A percentile compares a stretch with the other conserved stretches of the same genome.
These are phyloP conservation scores for Haliclona indistincta DNA, from an alignment of 37 sponge, comb jelly and placozoan species.

Conservation along the genomic window DNA sequence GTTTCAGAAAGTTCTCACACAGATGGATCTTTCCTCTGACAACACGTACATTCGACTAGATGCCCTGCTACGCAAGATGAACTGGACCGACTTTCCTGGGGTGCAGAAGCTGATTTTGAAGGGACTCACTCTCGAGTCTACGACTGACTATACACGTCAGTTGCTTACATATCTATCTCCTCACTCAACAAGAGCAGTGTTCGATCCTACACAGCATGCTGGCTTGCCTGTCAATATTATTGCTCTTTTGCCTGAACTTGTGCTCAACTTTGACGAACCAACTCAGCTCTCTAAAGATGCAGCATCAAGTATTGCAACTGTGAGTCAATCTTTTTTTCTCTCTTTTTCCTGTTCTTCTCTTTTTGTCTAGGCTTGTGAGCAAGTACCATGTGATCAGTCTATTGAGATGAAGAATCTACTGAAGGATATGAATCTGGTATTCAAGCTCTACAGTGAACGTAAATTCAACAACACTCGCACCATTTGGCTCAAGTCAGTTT, in stretches of 20 bases:
- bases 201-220: conserved; percentile 42
- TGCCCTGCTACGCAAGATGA: conserved; percentile 48
- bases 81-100: conserved; percentile 81
- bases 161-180: conserved; percentile 22
- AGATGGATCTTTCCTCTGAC: conserved; percentile 36
- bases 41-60: conserved; percentile 60
- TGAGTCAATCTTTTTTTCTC: conserved; percentile 60
- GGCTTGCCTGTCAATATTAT: conserved; percentile 82
- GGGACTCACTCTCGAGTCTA: conserved; percentile 46
- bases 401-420: background rate
- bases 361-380: conserved; percentile 15
- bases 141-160: conserved; percentile 22
- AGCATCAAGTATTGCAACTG: conserved; percentile 58
- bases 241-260: conserved; percentile 72
- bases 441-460: conserved; percentile 32
- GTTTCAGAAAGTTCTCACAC: conserved; percentile 54
- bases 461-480: conserved; percentile 52
- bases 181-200: conserved; percentile 11
- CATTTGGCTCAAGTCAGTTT: conserved; percentile 64
- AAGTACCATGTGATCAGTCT: background rate
- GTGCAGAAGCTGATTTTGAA: conserved; percentile 80
- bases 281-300: conserved; percentile 51
- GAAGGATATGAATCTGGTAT: background rate
- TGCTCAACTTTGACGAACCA: conserved; percentile 67
- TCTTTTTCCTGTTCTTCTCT: conserved; percentile 15